These are phyloP conservation scores for Heliothis subflexa DNA, from an alignment of 1,140 invertebrate species.

Conservation along the genomic window DNA sequence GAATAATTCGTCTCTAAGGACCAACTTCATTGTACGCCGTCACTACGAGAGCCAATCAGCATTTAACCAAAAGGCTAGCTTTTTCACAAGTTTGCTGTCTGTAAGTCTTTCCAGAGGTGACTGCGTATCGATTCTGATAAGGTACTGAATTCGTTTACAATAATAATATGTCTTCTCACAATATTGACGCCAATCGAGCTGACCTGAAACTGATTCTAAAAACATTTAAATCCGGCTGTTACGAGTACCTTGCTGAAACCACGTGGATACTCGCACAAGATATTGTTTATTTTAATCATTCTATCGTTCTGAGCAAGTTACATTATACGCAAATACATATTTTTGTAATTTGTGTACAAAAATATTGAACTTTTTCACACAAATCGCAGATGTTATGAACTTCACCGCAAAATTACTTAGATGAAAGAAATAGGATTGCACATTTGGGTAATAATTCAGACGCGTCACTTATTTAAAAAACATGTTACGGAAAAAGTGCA, in stretches of 20 bases:
- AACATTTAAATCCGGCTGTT: neutral
- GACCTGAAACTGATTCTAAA: neutral
- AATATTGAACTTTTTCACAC: neutral
- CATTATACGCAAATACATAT: neutral
- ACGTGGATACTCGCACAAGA: neutral
- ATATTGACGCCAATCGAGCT: neutral
- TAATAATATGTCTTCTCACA: neutral
- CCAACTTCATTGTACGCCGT: neutral
- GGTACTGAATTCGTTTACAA: too few species aligned
- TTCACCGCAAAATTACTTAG: too few species aligned
- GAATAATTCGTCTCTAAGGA: neutral
- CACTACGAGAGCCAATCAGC: neutral
- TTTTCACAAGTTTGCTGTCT: neutral
- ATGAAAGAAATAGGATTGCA: too few species aligned
- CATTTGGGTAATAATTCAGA: too few species aligned
- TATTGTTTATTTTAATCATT: neutral
- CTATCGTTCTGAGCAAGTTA: too few species aligned
- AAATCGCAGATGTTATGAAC: too few species aligned
- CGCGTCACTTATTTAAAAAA: neutral
- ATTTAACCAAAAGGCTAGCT: neutral
- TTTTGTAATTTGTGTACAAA: neutral
- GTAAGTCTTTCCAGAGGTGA: neutral
- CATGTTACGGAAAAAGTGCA: neutral
- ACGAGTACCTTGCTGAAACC: neutral
- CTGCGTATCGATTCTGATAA: neutral